phyloP scores from a whole-genome alignment of 1,140 invertebrate species.

The Aphis gossypii region DNA sequence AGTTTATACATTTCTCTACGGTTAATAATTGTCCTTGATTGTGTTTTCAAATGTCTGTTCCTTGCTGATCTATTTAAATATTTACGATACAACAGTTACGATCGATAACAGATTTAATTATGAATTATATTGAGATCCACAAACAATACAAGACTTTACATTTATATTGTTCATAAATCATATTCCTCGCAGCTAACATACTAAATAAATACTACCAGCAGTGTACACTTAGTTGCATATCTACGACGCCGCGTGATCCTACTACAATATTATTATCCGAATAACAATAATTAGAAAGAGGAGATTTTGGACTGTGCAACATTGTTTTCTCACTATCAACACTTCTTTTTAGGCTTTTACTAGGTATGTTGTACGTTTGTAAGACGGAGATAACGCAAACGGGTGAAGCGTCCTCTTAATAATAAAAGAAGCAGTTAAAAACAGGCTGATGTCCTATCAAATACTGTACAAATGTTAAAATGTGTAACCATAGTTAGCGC shows the following conservation, averaged over 20 bases:
- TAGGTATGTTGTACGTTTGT: too few species aligned
- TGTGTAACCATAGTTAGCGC: too few species aligned
- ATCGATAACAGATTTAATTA: neutral
- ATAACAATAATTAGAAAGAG: too few species aligned
- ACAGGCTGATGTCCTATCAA: too few species aligned
- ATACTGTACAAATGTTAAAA: too few species aligned
- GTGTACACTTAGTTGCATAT: neutral
- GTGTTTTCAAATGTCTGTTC: neutral
- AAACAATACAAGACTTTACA: neutral
- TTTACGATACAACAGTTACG: neutral
- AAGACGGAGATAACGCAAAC: too few species aligned
- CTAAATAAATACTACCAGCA: neutral
- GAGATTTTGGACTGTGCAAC: too few species aligned
- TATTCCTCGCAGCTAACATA: neutral
- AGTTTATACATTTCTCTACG: neutral
- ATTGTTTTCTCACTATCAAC: too few species aligned
- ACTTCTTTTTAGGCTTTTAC: too few species aligned
- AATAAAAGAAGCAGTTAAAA: too few species aligned
- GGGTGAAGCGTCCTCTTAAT: too few species aligned
- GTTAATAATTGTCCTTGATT: neutral
- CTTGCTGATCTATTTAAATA: neutral
- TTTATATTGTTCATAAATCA: neutral
- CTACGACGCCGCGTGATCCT: neutral
- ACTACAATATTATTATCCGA: neutral
- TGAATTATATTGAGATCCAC: neutral